These are phyloP conservation scores for Synchiropus splendidus DNA, from an alignment of 2,113 vertebrate genomes.

Conservation along the genomic window DNA sequence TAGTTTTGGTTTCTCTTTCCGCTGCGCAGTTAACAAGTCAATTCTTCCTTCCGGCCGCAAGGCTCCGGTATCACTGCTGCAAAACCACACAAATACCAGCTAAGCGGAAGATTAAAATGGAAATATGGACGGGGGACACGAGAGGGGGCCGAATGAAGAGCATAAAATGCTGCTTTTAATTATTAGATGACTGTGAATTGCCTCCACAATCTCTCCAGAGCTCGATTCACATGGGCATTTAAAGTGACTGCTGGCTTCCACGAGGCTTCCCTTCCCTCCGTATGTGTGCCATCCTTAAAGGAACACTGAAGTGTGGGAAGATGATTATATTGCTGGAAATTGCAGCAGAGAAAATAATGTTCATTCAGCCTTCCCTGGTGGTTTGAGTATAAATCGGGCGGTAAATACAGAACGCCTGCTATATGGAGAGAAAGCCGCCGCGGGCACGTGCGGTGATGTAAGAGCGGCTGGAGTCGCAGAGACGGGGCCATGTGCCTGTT, in stretches of 20 bases:
- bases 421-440: constrained; percentile 23
- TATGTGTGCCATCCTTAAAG: constrained; percentile 24
- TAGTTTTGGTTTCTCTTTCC: constrained; percentile 1
- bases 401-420: constrained; percentile 36
- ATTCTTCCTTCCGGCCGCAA: neutral
- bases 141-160: neutral
- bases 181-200: neutral
- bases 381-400: constrained; percentile 33
- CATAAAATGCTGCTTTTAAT: neutral
- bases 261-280: neutral
- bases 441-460: constrained; percentile 42
- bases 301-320: constrained; percentile 34
- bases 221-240: constrained; percentile 7
- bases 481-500: constrained; percentile 30
- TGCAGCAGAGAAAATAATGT: constrained; percentile 8
- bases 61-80: constrained; percentile 2
- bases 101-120: constrained; percentile 19
- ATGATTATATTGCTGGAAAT: constrained; percentile 39
- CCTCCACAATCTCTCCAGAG: neutral
- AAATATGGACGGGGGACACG: neutral
- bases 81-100: constrained; percentile 7
- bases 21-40: constrained; percentile 4
- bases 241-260: constrained; percentile 10
- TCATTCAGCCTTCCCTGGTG: constrained; percentile 21
- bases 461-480: constrained; percentile 35